A percentile compares a stretch with the other conserved stretches of the same genome.
Conservation (phyloP, 2,797 vertebrate species). For the Presbytis comata region DNA sequence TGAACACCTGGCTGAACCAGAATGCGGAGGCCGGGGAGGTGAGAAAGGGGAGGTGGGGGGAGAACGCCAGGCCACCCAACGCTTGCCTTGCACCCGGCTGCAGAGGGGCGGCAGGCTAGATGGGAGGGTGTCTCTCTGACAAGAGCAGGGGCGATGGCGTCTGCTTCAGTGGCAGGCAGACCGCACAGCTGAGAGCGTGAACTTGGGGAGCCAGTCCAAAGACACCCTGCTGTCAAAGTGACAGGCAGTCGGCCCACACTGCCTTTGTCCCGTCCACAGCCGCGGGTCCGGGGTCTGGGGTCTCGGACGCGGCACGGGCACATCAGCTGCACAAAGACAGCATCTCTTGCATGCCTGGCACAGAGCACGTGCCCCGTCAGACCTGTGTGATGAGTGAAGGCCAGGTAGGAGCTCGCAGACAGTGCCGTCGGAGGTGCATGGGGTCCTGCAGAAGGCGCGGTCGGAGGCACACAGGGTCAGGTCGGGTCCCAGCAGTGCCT, state of each 20-base stretch:
- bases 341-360: rapidly evolving
- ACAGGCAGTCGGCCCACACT: rapidly evolving
- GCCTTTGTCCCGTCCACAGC: neutral
- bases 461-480: too few species aligned
- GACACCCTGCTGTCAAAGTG: rapidly evolving
- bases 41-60: too few species aligned
- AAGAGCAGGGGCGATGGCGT: rapidly evolving
- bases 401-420: too few species aligned
- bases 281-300: neutral
- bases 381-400: rapidly evolving
- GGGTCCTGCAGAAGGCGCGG: too few species aligned
- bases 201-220: neutral
- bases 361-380: rapidly evolving
- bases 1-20: neutral
- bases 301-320: rapidly evolving
- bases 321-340: neutral
- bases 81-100: neutral
- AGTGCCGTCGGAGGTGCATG: rapidly evolving
- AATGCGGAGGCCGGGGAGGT: neutral
- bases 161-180: neutral
- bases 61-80: rapidly evolving
- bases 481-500: rapidly evolving
- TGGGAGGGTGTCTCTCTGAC: rapidly evolving
- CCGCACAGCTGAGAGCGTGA: neutral
- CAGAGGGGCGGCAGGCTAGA: rapidly evolving